Base-by-base conservation (phyloP, 2,113 vertebrate genomes). In the Cyanistes caeruleus region DNA sequence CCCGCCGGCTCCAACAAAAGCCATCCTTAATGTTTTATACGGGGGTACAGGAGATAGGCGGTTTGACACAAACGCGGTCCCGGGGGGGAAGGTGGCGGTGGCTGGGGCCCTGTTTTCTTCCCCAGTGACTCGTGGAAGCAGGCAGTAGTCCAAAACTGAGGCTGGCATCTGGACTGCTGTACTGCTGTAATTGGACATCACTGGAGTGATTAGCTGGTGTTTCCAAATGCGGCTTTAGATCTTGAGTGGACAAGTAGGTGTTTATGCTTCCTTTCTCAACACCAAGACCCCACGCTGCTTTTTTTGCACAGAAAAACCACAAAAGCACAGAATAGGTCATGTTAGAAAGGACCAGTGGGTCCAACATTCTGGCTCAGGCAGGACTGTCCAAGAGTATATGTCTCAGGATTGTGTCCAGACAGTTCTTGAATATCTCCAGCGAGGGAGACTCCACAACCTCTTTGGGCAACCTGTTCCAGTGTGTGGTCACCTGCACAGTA, bases 111-210 rank as follows among this genome's bases (percentile, higher is more conserved):
- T 28, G 16, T 15, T 16, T 43, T 43, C 48, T n/a, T 33, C 31
- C 11, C 33, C 3, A 0, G 10, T 11, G 76, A 12, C 15, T 31
- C 25, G 27, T 14, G 10, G 63, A 17, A 31, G 20, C 10, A 10
- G 48, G 31, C 7, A 2, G 48, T 20, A 28, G 39, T 19, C 48
- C 43, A 9, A 9, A 22, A 30, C 5, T 12, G 11, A 22, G 9
- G 5, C 16, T 14, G 60, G 25, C 23, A 21, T 28, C 55, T 14
- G 4, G 30, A 5, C 18, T 39, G 56, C n/a, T 74, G 23, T 7
- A 4, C 31, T 13, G 3, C 25, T 3, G 0, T 10, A 10, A 52
- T n/a, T n/a, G n/a, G n/a, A n/a, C n/a, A n/a, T n/a, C n/a, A n/a
- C 3, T 13, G 10, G 15, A 56, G 16, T 33, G 24, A 19, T n/a